A percentile compares a stretch with the other conserved stretches of the same genome.
Evolutionary conservation across 2,888 invertebrate genomes (phyloP).

Genomic region (Epistrophe grossulariae): DNA sequence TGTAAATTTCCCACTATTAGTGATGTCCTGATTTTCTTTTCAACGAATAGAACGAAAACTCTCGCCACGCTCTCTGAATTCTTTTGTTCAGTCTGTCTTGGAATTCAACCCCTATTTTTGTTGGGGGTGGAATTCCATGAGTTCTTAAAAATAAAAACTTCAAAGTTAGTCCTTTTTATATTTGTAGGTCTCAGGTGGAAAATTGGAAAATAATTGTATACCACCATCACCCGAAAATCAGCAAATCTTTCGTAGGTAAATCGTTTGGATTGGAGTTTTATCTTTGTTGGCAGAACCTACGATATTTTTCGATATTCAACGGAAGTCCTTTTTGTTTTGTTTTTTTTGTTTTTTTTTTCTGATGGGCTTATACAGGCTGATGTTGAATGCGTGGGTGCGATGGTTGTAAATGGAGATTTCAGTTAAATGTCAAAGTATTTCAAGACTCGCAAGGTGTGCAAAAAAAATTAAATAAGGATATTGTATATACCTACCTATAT

Average conservation of each 20-base stretch:
- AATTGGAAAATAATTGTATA: constrained; percentile 70
- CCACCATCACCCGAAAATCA: constrained; percentile 5
- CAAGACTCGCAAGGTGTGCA: constrained; percentile 33
- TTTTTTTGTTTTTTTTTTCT: background rate
- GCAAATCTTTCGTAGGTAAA: background rate
- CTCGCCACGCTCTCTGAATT: background rate
- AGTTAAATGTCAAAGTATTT: constrained; percentile 72
- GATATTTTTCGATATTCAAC: constrained; percentile 62
- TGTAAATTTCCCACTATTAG: constrained; percentile 40
- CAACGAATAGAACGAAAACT: background rate
- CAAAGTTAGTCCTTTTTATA: constrained; percentile 10
- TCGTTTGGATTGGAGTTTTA: background rate
- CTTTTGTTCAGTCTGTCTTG: background rate
- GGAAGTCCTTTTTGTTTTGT: constrained; percentile 42
- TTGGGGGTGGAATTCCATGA: background rate
- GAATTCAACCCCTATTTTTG: background rate
- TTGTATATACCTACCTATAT: background rate
- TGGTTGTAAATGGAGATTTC: constrained; percentile 68
- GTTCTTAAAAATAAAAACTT: constrained; percentile 9
- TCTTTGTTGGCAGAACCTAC: constrained; percentile 33
- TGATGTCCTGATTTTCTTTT: constrained; percentile 51
- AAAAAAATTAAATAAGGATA: constrained; percentile 10
- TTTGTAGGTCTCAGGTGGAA: constrained; percentile 62
- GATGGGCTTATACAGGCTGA: background rate
- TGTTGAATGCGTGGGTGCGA: constrained; percentile 1